Percentiles rank a stretch among this genome's conserved stretches.
Evolutionary conservation across 1,140 invertebrate species (phyloP).

Genomic region (Oedothorax gibbosus): DNA sequence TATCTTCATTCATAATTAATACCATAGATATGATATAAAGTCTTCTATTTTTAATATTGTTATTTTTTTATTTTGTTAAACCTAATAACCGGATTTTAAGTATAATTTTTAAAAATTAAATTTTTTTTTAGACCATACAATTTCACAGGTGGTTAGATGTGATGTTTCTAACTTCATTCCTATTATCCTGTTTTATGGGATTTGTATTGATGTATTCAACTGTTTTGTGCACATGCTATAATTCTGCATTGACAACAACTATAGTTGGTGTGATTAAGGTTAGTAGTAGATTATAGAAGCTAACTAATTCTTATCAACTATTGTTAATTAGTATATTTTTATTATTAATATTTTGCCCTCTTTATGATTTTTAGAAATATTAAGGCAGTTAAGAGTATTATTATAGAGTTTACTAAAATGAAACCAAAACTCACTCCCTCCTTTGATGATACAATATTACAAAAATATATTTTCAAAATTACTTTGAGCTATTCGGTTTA

Average conservation of each 20-base stretch:
- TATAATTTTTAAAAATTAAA: not conserved
- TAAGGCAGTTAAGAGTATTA: too few species aligned
- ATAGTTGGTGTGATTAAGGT: slow-evolving; percentile 96
- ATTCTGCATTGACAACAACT: slow-evolving; percentile 97
- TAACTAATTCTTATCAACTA: too few species aligned
- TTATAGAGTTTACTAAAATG: too few species aligned
- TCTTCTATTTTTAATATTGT: not conserved
- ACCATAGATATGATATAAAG: too few species aligned
- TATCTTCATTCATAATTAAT: too few species aligned
- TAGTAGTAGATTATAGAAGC: not conserved
- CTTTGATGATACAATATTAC: too few species aligned
- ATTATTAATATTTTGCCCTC: too few species aligned
- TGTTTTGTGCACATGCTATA: slow-evolving; percentile 94
- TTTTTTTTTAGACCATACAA: slow-evolving; percentile 70
- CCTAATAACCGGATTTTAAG: not conserved
- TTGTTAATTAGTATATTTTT: slow-evolving; percentile 38
- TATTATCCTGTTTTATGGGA: slow-evolving; percentile 95
- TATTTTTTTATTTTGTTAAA: slow-evolving; percentile 1
- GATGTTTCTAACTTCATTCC: slow-evolving; percentile 85
- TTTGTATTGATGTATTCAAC: slow-evolving; percentile 96
- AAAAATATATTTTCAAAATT: too few species aligned
- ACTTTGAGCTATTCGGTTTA: too few species aligned
- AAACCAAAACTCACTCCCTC: too few species aligned
- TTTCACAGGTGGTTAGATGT: slow-evolving; percentile 81
- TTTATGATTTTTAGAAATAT: too few species aligned